Base-by-base conservation (phyloP, 2,797 vertebrate genomes). In the Sebastes flavidus region DNA sequence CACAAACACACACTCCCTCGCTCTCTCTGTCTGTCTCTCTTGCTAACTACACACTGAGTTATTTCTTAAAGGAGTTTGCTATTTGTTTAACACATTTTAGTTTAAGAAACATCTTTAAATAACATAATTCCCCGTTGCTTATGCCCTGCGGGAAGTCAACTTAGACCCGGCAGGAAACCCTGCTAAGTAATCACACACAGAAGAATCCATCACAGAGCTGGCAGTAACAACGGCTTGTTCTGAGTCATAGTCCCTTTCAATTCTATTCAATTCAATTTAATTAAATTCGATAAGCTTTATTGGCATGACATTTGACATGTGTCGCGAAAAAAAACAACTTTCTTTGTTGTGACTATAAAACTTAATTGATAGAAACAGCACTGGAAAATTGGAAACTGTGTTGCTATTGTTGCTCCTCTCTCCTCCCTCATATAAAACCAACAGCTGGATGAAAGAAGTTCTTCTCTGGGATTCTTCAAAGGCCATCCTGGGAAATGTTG, bases 401-500 rank as follows among this genome's bases (percentile, higher is more conserved):
- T 49, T 62, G 25, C 46, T 22, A 5, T 49, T 29, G 46, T 32
- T 56, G 13, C 22, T 52, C 36, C 13, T 52, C 4, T 49, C n/a
- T 24, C 10, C 11, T 56, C 32, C 18, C 24, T 65, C 52, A 27
- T 49, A n/a, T 22, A 36, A 70, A 65, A 60, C 20, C 52, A 63
- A 13, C 38, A 72, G 14, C 42, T 46, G 20, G 8, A 69, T 75
- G 52, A 75, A 67, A 70, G 20, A 61, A 34, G 38, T 30, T 60
- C 5, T 66, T 78, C 66, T 67, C 55, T 3, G 29, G 49, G 52
- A 46, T 34, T 63, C 56, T 72, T 80, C 11, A 56, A 58, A 72
- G 65, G 56, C 34, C 20, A 49, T 42, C 16, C 20, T 68, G 63
- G 36, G 29, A 78, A 65, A 82, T 79, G 46, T 25, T 65, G 38